Percentiles rank a stretch among this genome's conserved stretches.
Evolutionary conservation across 1,140 invertebrate genomes (phyloP).

Genomic region (Diprion similis): DNA sequence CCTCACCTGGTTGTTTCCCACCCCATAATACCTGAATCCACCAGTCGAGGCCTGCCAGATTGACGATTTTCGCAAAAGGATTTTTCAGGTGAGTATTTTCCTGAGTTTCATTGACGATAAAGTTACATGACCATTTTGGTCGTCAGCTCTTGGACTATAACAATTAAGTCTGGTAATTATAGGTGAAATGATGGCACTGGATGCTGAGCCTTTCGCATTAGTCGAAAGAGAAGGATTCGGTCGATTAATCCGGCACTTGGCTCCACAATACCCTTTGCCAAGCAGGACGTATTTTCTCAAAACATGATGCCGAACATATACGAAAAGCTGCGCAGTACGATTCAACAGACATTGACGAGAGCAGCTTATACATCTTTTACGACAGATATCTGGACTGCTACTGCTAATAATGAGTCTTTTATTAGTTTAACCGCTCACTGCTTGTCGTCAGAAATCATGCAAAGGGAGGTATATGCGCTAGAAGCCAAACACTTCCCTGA

Average conservation of each 20-base stretch:
- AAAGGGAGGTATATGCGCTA: conserved; percentile 16
- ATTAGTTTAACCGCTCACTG: conserved; percentile 23
- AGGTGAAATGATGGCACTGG: conserved; percentile 23
- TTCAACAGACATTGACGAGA: background rate
- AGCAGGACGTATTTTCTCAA: conserved; percentile 24
- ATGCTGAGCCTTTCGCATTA: conserved; percentile 23
- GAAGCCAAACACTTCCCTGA: conserved; percentile 18
- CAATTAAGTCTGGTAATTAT: conserved; percentile 1
- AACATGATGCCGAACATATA: conserved; percentile 20
- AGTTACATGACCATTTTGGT: too few species aligned
- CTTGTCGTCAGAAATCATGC: conserved; percentile 13
- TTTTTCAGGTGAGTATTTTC: too few species aligned
- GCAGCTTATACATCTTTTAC: background rate
- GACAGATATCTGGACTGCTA: conserved; percentile 5
- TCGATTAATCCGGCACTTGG: conserved; percentile 22
- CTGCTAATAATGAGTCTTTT: conserved; percentile 19
- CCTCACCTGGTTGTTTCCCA: too few species aligned
- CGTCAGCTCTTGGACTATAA: too few species aligned
- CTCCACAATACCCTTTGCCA: conserved; percentile 17
- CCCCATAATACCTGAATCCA: too few species aligned
- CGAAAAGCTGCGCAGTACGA: conserved; percentile 14
- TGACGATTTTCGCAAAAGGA: too few species aligned
- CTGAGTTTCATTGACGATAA: too few species aligned
- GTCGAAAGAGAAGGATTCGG: conserved; percentile 23
- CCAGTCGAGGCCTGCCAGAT: too few species aligned